Base-by-base conservation (phyloP, 2,888 invertebrate genomes). In the Cybosia mesomella region DNA sequence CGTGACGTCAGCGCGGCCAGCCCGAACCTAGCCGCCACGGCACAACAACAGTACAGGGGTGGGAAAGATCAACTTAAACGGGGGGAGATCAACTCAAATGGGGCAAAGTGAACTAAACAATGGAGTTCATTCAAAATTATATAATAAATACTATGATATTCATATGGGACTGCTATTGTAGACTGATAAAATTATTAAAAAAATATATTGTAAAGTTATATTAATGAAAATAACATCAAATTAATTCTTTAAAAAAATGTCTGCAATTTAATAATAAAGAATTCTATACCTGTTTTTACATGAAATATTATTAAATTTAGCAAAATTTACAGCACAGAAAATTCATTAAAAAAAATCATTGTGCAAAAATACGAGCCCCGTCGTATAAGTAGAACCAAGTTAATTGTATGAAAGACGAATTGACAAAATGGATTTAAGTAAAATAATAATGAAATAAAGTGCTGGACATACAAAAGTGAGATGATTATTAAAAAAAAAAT, bases 1-100 rank as follows among this genome's bases (percentile, higher is more conserved):
- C 92, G 91, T 66, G 90, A 86, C 74, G 89, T 84, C 87, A 91
- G 84, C 90, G 89, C 92, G 91, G 90, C 92, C 91, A 94, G 82
- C 86, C 91, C 86, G 87, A 94, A 94, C 89, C 94, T 94, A 80
- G 5, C n/a, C 77, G 71, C 76, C 61, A 78, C 79, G 69, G 73
- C 71, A 76, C 78, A 75, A 73, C 79, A 83, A 77, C 75, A 76
- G 76, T 81, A 84, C 78, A 81, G 80, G 81, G 77, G 78, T 78
- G 67, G 66, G 74, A 82, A 43, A 43, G 2, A 49, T 15, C 68
- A 76, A 76, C 73, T 54, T 75, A 79, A 66, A 79, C 65, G 67
- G 74, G 83, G 72, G 76, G 73, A 73, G 78, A 83, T 78, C 71
- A 71, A 79, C 74, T 74, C 67, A 74, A 77, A 74, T 63, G 62